phyloP scores from a whole-genome alignment of 2,113 vertebrate species.

The Leptocoma aspasia region DNA sequence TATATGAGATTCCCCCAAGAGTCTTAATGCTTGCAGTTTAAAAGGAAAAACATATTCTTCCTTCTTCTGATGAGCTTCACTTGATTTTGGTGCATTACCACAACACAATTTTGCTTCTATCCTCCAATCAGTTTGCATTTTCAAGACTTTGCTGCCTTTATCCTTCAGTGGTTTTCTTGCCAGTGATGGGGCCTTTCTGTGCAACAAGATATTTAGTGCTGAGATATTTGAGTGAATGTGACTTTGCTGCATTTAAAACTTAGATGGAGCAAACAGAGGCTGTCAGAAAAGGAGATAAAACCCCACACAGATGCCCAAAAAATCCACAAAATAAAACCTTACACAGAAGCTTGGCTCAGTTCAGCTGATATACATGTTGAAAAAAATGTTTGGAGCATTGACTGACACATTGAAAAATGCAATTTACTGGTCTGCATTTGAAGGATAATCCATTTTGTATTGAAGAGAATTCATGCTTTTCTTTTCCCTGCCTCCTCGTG shows the following conservation, averaged over 20 bases:
- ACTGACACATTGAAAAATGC: neutral
- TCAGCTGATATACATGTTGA: neutral
- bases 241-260: neutral
- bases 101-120: neutral
- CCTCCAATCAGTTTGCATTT: neutral
- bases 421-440: neutral
- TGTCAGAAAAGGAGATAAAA: neutral
- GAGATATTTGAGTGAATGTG: neutral
- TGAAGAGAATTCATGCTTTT: neutral
- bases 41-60: neutral
- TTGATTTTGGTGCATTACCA: neutral
- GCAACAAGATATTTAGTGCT: neutral
- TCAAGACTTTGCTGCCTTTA: neutral
- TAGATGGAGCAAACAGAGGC: neutral
- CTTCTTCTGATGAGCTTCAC: neutral
- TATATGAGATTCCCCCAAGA: neutral
- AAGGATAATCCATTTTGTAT: neutral
- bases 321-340: neutral
- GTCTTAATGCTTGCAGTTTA: neutral
- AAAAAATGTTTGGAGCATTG: neutral
- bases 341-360: neutral
- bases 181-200: accelerated
- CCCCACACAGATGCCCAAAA: accelerated
- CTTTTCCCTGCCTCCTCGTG: neutral
- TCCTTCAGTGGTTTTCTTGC: neutral